Evolutionary conservation across 2,113 vertebrate species (phyloP), one percentile per base, ranked within the genome.

Genomic region (Pantherophis guttatus): DNA sequence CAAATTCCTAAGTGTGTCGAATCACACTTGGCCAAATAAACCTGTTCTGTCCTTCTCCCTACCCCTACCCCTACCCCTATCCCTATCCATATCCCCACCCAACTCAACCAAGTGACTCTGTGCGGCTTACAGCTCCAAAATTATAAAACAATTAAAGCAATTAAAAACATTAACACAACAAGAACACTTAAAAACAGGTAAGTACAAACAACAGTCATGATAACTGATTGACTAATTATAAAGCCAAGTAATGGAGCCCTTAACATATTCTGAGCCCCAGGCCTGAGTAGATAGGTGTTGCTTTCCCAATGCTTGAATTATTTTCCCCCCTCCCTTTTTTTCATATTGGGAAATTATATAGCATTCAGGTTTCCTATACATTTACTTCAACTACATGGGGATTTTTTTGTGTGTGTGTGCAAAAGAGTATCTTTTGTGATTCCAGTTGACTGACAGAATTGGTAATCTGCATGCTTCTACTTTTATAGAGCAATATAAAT

Each of bases 261-360:
- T 70, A n/a, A 70, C 5, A 1, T 0, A n/a, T 70, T 70, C 29
- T 70, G 29, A 70, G 12, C 62, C 62, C 29, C 5, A n/a, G 62
- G 62, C 29, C 11, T 2, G 29, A 13, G 5, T 70, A 70, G 12
- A n/a, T 70, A 70, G 29, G 29, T 52, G 50, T 26, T 26, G 23
- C 15, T 29, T 23, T 48, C 8, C 65, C 44, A 11, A 17, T 81
- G 24, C 24, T 92, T n/a, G 10, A 21, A n/a, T 21, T 39, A 0
- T 19, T 19, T 0, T 6, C 0, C 11, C 15, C n/a, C 1, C n/a
- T 5, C 3, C 17, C n/a, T 8, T 7, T 33, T 81, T 81, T 19
- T 39, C 70, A 81, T 81, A 81, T 39, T 39, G 33, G 70, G 33
- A 39, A 81, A 39, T 33, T 39, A 81, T 19, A 19, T 21, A 19